Conservation (phyloP, 1,140 invertebrate species). For the Hypothenemus hampei region DNA sequence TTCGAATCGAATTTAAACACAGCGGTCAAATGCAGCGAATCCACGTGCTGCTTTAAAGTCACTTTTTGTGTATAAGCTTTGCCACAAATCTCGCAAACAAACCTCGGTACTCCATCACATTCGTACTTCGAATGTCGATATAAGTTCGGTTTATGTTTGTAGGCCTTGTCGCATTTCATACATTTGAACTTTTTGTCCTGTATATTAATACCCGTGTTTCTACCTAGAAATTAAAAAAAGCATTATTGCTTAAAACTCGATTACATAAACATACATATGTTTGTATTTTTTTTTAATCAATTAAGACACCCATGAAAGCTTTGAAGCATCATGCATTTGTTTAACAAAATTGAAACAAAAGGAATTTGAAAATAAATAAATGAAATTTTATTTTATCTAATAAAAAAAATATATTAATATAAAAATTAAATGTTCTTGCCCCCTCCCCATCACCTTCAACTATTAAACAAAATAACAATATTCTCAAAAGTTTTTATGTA, state of each 20-base stretch:
- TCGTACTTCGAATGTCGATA: constrained; percentile 63
- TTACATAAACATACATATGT: too few species aligned
- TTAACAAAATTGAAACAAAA: too few species aligned
- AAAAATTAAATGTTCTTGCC: too few species aligned
- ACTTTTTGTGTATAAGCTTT: constrained; percentile 37
- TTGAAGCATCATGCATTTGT: too few species aligned
- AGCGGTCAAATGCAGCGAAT: constrained; percentile 30
- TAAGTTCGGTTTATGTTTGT: constrained; percentile 53
- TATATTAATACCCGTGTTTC: background rate
- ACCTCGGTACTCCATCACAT: constrained; percentile 42
- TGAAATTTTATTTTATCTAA: too few species aligned
- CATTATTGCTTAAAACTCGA: too few species aligned
- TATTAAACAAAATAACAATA: too few species aligned
- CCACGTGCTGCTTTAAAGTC: constrained; percentile 32
- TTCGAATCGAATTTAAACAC: constrained; percentile 30
- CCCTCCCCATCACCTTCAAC: too few species aligned
- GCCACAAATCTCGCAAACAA: constrained; percentile 43
- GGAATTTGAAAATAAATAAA: too few species aligned
- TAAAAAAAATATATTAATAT: too few species aligned
- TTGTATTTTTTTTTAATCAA: too few species aligned
- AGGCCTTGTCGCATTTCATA: constrained; percentile 51
- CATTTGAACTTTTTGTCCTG: constrained; percentile 30
- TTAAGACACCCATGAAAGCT: background rate
- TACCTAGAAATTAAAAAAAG: background rate
- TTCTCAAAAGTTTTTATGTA: constrained; percentile 30